A percentile compares a stretch with the other conserved stretches of the same genome.
These are phyloP conservation scores for Hippasteria phrygiana DNA, from an alignment of 53 echinoderm and acorn worm genomes.

Conservation along the genomic window DNA sequence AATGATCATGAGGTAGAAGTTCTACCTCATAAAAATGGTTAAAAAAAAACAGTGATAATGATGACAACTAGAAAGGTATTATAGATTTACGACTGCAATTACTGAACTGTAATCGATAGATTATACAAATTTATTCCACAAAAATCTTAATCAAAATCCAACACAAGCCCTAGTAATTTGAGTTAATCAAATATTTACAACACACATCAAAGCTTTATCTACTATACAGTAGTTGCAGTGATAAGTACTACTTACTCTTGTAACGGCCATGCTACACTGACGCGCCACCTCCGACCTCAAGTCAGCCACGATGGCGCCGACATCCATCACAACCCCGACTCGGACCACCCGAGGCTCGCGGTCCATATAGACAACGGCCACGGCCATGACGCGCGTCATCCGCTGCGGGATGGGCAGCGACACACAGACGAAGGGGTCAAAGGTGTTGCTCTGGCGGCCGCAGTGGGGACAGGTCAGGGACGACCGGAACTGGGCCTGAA, in stretches of 20 bases:
- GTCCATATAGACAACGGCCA: slow-evolving; percentile 89
- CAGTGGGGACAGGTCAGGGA: slow-evolving; percentile 96
- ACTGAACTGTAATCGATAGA: too few species aligned
- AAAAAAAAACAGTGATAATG: too few species aligned
- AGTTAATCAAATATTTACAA: too few species aligned
- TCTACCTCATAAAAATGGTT: too few species aligned
- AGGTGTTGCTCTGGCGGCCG: slow-evolving; percentile 95
- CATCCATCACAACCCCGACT: slow-evolving; percentile 81
- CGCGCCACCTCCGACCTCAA: slow-evolving; percentile 83
- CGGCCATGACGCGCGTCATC: slow-evolving; percentile 83
- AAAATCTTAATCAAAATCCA: too few species aligned
- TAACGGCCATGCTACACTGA: slow-evolving; percentile 88
- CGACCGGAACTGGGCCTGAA: slow-evolving; percentile 98
- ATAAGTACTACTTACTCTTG: slow-evolving; percentile 75
- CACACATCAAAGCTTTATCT: too few species aligned
- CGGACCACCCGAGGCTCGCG: slow-evolving; percentile 85
- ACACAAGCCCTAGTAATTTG: too few species aligned
- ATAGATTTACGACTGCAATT: too few species aligned
- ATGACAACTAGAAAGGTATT: too few species aligned
- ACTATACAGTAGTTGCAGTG: too few species aligned
- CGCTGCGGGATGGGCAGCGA: slow-evolving; percentile 95
- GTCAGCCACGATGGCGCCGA: slow-evolving; percentile 72
- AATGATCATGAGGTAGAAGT: too few species aligned
- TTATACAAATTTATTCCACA: too few species aligned
- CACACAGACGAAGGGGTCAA: slow-evolving; percentile 98